Base-by-base conservation (phyloP, 1,140 invertebrate genomes). In the Leptinotarsa texana region DNA sequence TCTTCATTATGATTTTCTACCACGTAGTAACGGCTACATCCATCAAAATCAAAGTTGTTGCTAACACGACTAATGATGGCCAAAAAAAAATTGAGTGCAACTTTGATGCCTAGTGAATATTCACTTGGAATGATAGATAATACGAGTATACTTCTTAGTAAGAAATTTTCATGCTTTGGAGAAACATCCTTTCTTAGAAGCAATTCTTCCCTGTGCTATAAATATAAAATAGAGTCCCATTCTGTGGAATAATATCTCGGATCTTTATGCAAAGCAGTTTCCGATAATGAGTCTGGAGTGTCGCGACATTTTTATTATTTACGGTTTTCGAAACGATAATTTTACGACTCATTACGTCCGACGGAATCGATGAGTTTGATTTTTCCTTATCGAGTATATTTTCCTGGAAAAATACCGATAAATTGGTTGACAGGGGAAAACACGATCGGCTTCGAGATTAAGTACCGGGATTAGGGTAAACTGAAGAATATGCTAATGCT, bases 181-280 rank as follows among this genome's bases (percentile, higher is more conserved):
- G 61, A 21, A 42, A 8, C 8, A 42, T 11, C 6, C 8, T 42
- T 11, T 42, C 33, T 42, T 42, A 11, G 33, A 11, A 42, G 33
- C 8, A 62, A 18, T 62, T 21, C 61, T 62, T 62, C 61, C 61
- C 17, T 33, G 63, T 65, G 21, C 63, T 65, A 65, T 65, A 65
- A 65, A 65, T 18, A 74, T 72, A 76, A 75, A 67, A 76, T 73
- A 51, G 42, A 48, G 47, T 65, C 73, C 77, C 69, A 74, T 77
- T 80, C 75, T 77, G 72, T 78, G 33, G 75, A 74, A 73, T 74
- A 72, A 76, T 77, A 76, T 76, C 80, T 75, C 65, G 74, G 68
- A 81, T 81, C 80, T 81, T 81, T 81, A 81, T 81, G 80, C 80
- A 81, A 81, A 81, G 78, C 80, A 81, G 80, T 79, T 79, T 81